phyloP scores from a whole-genome alignment of 2,113 vertebrate genomes.

The Pardalotus punctatus region DNA sequence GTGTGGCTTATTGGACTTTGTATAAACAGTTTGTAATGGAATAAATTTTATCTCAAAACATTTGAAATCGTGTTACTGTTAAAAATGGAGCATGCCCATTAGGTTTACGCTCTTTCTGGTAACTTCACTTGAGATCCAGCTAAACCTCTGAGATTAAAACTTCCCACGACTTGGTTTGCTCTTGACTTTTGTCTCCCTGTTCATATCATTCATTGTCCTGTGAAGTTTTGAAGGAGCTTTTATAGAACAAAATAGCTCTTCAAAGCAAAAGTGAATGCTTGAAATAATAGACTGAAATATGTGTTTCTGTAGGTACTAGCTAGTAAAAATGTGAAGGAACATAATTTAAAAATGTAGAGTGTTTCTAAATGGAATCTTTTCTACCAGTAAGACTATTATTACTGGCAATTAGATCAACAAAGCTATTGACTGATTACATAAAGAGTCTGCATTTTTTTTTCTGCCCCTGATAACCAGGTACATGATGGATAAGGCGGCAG shows the following conservation, averaged over 20 bases:
- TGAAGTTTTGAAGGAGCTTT: not conserved
- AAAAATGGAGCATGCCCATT: not conserved
- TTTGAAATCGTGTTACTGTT: not conserved
- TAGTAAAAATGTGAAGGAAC: not conserved
- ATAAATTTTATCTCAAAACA: not conserved
- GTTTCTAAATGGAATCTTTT: not conserved
- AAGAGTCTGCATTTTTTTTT: not conserved
- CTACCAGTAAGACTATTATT: not conserved
- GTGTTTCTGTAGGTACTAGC: not conserved
- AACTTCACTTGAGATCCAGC: not conserved
- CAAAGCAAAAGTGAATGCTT: not conserved
- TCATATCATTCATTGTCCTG: not conserved
- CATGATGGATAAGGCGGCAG: not conserved
- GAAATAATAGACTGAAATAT: not conserved
- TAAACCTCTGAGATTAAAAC: not conserved
- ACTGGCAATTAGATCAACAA: not conserved
- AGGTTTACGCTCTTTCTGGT: not conserved
- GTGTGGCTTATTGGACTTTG: not conserved
- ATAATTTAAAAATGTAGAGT: not conserved
- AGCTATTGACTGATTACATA: not conserved
- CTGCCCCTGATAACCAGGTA: not conserved
- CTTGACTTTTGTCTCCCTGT: not conserved
- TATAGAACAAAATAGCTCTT: not conserved
- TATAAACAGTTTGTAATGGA: not conserved
- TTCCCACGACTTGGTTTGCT: not conserved